Evolutionary conservation across 2,888 invertebrate genomes (phyloP), one percentile per base, ranked within the genome.

Genomic region (Drosophila gaucha): DNA sequence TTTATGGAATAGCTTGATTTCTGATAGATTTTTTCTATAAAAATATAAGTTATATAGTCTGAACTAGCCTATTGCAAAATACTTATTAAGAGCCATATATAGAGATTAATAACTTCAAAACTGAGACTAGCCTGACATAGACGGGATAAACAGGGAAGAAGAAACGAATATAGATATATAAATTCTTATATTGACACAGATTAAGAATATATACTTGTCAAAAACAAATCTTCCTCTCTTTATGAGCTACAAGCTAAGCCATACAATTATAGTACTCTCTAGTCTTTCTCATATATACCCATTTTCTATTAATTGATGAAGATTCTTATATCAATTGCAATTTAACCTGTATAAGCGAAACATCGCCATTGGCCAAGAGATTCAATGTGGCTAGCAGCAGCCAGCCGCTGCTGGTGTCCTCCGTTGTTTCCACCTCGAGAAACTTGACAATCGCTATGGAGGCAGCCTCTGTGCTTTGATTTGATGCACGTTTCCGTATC

Each of bases 401-500:
- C 98, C 98, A 99, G 4, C 99, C 99, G 92, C 97, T 98, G 88
- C 98, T 98, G 0, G 96, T 96, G 90, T 98, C 98, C 90, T 98
- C 97, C 36, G 96, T 96, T 88, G 96, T 97, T 91, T 98, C 97
- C 84, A 99, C 98, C 93, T 99, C 98, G 56, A 99, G 93, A 92
- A 98, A 99, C 91, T 97, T 97, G 8, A 98, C 98, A 86, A 99
- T 99, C 16, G 98, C 97, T 93, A 96, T 96, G 87, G 99, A 98
- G 31, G 99, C 99, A 55, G 97, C 96, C 91, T 98, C 98, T 35
- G 97, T 96, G 88, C 97, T 98, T 92, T 99, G 98, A 92, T 99
- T 99, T 60, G 98, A 97, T 12, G 99, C 99, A 80, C 91, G 94
- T 88, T 96, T 95, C 55, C 98, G 93, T 80, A 99, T 98, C 93